Percentiles rank a stretch among this genome's conserved stretches.
phyloP scores from a whole-genome alignment of 2,888 invertebrate genomes.

The Chrysolina oricalcia region DNA sequence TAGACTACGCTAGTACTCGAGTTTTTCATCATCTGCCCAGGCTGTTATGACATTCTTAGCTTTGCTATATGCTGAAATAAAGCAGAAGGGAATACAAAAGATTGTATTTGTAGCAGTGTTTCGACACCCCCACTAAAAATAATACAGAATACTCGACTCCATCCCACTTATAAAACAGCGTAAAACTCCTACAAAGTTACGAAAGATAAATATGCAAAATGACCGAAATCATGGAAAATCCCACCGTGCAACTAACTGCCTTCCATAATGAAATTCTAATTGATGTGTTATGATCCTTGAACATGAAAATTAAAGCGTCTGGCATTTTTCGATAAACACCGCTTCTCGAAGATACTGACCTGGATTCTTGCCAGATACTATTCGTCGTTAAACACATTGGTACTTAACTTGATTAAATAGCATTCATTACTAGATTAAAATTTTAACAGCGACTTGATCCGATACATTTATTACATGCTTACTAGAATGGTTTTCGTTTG shows the following conservation, averaged over 20 bases:
- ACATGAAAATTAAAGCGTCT: slow-evolving; percentile 4
- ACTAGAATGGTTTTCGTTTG: neutral
- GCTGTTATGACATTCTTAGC: too few relatives aligned
- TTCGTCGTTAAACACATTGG: slow-evolving; percentile 4
- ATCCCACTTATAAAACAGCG: too few relatives aligned
- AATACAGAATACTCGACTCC: too few relatives aligned
- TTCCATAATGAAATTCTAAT: slow-evolving; percentile 2
- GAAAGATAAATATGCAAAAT: neutral
- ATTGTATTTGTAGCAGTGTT: too few relatives aligned
- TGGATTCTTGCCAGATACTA: slow-evolving; percentile 25
- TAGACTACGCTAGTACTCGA: too few relatives aligned
- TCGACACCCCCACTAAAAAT: too few relatives aligned
- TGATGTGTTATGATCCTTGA: slow-evolving; percentile 4
- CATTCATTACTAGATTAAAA: slow-evolving; percentile 18
- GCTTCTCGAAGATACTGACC: slow-evolving; percentile 23
- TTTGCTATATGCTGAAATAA: too few relatives aligned
- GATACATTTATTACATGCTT: neutral
- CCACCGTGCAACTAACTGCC: neutral
- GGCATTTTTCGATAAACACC: slow-evolving; percentile 13
- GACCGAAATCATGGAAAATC: neutral
- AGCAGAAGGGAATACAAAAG: too few relatives aligned
- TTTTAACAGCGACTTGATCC: neutral
- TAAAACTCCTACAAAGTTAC: too few relatives aligned
- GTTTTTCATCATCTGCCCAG: too few relatives aligned
- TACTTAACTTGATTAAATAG: slow-evolving; percentile 32